Evolutionary conservation across 2,113 vertebrate genomes (phyloP).

Genomic region (Isurus oxyrinchus): DNA sequence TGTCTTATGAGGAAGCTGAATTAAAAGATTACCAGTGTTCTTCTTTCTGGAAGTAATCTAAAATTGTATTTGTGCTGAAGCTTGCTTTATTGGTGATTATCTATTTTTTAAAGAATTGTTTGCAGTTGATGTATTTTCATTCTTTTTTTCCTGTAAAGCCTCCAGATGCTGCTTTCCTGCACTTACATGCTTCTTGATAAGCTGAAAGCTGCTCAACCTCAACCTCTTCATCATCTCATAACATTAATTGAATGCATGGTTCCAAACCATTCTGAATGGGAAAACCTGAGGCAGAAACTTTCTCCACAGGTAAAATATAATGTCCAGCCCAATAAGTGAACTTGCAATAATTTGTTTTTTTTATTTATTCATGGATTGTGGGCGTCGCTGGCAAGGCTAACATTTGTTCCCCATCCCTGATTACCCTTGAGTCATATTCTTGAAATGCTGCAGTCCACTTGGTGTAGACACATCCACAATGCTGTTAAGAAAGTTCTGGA

Average conservation of each 20-base stretch:
- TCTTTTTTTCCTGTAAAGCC: slow-evolving; percentile 53
- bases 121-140: neutral
- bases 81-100: too few species aligned
- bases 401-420: neutral
- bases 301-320: slow-evolving; percentile 66
- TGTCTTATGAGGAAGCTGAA: neutral
- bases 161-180: slow-evolving; percentile 72
- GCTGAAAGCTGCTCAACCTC: slow-evolving; percentile 52
- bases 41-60: neutral
- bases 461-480: neutral
- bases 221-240: slow-evolving; percentile 47
- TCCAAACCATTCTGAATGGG: slow-evolving; percentile 70
- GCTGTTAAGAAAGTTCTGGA: neutral
- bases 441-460: neutral
- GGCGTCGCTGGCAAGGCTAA: neutral
- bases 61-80: neutral
- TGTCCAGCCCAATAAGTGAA: neutral
- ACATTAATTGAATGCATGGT: slow-evolving; percentile 60
- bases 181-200: slow-evolving; percentile 65
- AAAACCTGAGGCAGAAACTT: slow-evolving; percentile 62
- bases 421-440: neutral
- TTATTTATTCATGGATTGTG: neutral
- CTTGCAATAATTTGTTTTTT: neutral
- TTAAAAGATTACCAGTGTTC: neutral
- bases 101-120: neutral